phyloP scores from a whole-genome alignment of 2,113 vertebrate genomes.

The cattle (Bos taurus) region DNA sequence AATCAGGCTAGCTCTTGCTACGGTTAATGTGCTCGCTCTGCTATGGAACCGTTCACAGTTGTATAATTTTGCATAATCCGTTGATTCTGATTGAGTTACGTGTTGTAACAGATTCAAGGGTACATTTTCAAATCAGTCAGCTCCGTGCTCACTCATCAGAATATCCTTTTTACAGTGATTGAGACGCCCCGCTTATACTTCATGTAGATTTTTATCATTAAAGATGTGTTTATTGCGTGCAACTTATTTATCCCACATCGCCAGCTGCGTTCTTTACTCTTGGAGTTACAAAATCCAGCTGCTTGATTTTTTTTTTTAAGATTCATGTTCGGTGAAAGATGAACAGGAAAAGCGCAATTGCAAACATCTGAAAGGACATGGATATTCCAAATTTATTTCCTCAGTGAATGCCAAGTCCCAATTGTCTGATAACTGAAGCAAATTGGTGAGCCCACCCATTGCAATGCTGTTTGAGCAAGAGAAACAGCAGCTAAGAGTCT shows the following conservation, averaged over 20 bases:
- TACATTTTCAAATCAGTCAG: slow-evolving; percentile 64
- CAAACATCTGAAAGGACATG: not conserved
- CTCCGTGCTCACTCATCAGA: slow-evolving; percentile 70
- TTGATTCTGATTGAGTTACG: slow-evolving; percentile 55
- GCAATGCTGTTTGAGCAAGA: not conserved
- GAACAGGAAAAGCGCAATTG: not conserved
- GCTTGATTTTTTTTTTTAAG: slow-evolving; percentile 57
- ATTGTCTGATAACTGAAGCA: not conserved
- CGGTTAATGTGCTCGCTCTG: slow-evolving; percentile 43
- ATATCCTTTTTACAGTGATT: slow-evolving; percentile 68
- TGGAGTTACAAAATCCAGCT: slow-evolving; percentile 57
- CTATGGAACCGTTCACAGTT: slow-evolving; percentile 62
- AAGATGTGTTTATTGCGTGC: slow-evolving; percentile 72
- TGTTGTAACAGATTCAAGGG: slow-evolving; percentile 50
- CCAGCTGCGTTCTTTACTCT: slow-evolving; percentile 55
- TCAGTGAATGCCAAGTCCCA: not conserved
- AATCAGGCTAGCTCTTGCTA: slow-evolving; percentile 37
- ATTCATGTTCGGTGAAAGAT: slow-evolving; percentile 21
- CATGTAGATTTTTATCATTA: slow-evolving; percentile 78
- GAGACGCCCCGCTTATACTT: slow-evolving; percentile 65
- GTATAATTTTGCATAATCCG: slow-evolving; percentile 67
- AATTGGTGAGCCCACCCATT: not conserved
- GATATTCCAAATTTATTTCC: not conserved
- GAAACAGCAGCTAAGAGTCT: not conserved
- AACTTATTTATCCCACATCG: slow-evolving; percentile 65